Conservation (phyloP, 2,113 vertebrate genomes). For the Siniperca knerii region DNA sequence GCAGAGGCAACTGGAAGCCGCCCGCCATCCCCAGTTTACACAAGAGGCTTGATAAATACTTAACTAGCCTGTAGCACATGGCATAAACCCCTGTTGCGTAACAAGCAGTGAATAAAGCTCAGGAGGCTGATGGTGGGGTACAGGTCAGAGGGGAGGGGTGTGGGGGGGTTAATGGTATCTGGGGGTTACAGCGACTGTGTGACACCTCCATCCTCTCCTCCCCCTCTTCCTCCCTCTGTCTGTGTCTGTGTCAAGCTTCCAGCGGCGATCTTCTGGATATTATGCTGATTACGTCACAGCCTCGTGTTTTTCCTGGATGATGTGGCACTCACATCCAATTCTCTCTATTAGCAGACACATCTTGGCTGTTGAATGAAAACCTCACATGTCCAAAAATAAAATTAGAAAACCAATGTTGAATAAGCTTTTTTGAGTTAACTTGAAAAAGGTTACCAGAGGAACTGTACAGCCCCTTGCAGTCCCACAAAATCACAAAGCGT, state of each 20-base stretch:
- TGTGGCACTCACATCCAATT: background rate
- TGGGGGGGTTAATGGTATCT: background rate
- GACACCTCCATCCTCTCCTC: background rate
- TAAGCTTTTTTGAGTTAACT: background rate
- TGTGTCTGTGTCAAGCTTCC: slow-evolving; percentile 14
- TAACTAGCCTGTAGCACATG: slow-evolving; percentile 65
- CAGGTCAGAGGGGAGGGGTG: slow-evolving; percentile 12
- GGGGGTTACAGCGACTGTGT: background rate
- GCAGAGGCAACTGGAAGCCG: slow-evolving; percentile 47
- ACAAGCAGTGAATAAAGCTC: slow-evolving; percentile 44
- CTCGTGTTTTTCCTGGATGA: slow-evolving; percentile 11
- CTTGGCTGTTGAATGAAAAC: background rate
- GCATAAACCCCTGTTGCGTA: slow-evolving; percentile 58
- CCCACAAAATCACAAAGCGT: too few relatives aligned
- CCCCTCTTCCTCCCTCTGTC: background rate
- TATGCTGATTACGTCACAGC: slow-evolving; percentile 47
- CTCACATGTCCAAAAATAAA: background rate
- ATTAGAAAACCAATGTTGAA: background rate
- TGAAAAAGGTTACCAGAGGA: background rate
- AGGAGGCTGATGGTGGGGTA: slow-evolving; percentile 29
- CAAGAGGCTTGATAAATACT: slow-evolving; percentile 74
- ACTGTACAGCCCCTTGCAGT: too few relatives aligned
- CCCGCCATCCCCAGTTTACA: slow-evolving; percentile 38
- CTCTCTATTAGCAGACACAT: background rate
- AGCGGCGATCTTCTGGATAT: slow-evolving; percentile 35